Evolutionary conservation across 2,797 vertebrate genomes (phyloP), one percentile per base, ranked within the genome.

Genomic region (Hyperoplus lanceolatus): DNA sequence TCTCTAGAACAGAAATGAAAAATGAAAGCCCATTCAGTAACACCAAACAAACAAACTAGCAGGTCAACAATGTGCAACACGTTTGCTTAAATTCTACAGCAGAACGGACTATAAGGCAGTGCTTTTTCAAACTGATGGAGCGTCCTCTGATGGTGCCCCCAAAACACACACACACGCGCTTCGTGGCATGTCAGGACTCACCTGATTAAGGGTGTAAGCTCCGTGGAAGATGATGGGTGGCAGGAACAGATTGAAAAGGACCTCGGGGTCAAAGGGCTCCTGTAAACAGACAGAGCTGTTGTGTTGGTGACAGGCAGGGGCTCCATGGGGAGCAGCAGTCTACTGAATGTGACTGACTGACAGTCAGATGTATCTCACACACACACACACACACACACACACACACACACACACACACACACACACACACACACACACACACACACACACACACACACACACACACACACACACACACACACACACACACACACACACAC

Each of bases 171-270:
- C 29, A 29, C 29, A 29, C 29, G 29, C 8, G 7, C 54, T 11
- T 67, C 11, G 65, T 79, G 57, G 18, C 63, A 36, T 73, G 57
- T 82, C 64, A 63, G 79, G 74, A 55, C 90, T 87, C 94, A 97
- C 96, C 96, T 97, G 96, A 91, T 97, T 96, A 78, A 96, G 90
- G 91, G 94, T 96, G 70, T 97, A 96, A 75, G 96, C 96, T 75
- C 96, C 96, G 67, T 96, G 94, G 91, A 97, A 96, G 93, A 96
- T 97, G 90, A 97, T 94, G 45, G 96, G 94, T 16, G 96, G 96
- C 86, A 97, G 89, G 85, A 97, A 93, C 90, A 97, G 95, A 81
- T 96, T 96, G 95, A 97, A 96, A 92, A 97, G 96, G 87, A 96
- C 95, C 87, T 96, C 94, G 64, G 95, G 96, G 91, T 96, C 96